phyloP scores from a whole-genome alignment of 1,140 invertebrate genomes.

The Drosophila santomea region DNA sequence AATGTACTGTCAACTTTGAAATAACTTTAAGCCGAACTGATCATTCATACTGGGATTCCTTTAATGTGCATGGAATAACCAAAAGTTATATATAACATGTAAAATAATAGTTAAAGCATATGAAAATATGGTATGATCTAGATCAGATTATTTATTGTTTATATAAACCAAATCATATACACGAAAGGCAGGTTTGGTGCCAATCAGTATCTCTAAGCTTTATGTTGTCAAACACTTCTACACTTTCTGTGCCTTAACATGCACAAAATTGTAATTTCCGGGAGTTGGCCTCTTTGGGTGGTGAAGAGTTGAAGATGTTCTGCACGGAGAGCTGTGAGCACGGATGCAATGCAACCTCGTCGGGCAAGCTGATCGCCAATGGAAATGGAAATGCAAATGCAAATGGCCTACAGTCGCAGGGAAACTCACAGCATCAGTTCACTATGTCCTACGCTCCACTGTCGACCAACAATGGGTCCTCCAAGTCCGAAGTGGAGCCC shows the following conservation, averaged over 20 bases:
- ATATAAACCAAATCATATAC: too few species aligned
- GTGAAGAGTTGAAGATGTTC: slow-evolving; percentile 38
- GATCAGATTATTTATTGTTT: too few species aligned
- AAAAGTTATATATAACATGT: too few species aligned
- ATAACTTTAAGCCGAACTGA: background rate
- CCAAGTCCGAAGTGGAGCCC: slow-evolving; percentile 22
- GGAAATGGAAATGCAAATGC: slow-evolving; percentile 1
- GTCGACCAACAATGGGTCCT: slow-evolving; percentile 1
- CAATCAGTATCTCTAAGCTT: background rate
- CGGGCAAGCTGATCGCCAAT: slow-evolving; percentile 5
- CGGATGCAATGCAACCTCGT: slow-evolving; percentile 33
- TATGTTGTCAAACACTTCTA: background rate
- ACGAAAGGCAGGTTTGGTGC: too few species aligned
- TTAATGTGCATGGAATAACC: too few species aligned
- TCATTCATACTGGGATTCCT: background rate
- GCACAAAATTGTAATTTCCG: slow-evolving; percentile 34
- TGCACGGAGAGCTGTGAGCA: slow-evolving; percentile 61
- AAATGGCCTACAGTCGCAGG: background rate
- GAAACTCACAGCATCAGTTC: slow-evolving; percentile 4
- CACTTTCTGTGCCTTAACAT: slow-evolving; percentile 29
- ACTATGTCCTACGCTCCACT: slow-evolving; percentile 28
- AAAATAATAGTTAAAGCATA: too few species aligned
- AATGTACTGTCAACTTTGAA: background rate
- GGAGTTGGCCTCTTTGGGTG: slow-evolving; percentile 4
- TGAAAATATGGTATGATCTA: too few species aligned